Evolutionary conservation across 2,888 invertebrate species (phyloP).

Genomic region (Carterocephalus palaemon): DNA sequence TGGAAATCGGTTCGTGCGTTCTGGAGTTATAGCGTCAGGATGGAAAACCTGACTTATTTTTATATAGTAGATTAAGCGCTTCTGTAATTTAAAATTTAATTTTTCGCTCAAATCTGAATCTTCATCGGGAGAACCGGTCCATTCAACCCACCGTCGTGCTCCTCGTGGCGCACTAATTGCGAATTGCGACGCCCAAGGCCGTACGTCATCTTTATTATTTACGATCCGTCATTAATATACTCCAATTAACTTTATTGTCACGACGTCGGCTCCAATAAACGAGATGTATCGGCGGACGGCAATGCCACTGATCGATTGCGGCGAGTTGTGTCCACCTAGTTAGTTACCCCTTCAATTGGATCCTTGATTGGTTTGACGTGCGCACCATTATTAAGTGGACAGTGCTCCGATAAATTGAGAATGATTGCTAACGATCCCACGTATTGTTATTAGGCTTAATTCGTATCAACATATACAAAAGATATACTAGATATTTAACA

Average conservation of each 20-base stretch:
- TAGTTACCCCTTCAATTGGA: slow-evolving; percentile 77
- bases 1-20: too few species aligned
- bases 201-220: slow-evolving; percentile 67
- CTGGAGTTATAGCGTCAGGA: too few species aligned
- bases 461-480: too few species aligned
- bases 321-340: slow-evolving; percentile 72
- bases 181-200: slow-evolving; percentile 48
- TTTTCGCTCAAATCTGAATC: too few species aligned
- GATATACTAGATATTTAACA: too few species aligned
- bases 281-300: slow-evolving; percentile 52
- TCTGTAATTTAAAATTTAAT: too few species aligned
- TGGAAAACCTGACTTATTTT: too few species aligned
- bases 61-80: too few species aligned
- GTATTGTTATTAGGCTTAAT: background rate
- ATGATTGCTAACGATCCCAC: slow-evolving; percentile 61
- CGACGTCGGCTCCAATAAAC: slow-evolving; percentile 66
- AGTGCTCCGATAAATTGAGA: slow-evolving; percentile 62
- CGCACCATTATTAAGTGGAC: slow-evolving; percentile 63
- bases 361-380: slow-evolving; percentile 74
- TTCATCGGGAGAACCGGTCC: too few species aligned
- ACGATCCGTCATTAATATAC: slow-evolving; percentile 67
- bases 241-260: slow-evolving; percentile 74
- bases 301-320: slow-evolving; percentile 68
- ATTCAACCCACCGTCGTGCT: slow-evolving; percentile 22
- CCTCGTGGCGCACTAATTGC: slow-evolving; percentile 55